These are phyloP conservation scores for Eidolon dupreanum DNA, from an alignment of 2,797 vertebrate species.

Conservation along the genomic window DNA sequence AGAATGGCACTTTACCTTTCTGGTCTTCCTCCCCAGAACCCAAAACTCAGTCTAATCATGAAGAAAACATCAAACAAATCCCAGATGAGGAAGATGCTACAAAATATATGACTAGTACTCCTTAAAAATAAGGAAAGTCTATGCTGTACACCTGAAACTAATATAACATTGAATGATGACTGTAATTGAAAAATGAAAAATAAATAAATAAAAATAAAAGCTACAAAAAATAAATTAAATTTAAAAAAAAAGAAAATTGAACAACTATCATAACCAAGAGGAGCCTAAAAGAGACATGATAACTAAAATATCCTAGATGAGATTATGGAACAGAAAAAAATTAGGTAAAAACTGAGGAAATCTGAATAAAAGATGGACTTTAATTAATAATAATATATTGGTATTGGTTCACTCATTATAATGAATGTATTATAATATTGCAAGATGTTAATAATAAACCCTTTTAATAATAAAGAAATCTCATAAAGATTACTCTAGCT, in stretches of 20 bases:
- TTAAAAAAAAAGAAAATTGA: background rate
- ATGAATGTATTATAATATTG: background rate
- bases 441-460: background rate
- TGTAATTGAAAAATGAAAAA: too few relatives aligned
- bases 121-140: background rate
- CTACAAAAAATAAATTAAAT: too few relatives aligned
- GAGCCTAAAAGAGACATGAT: background rate
- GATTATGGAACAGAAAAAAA: background rate
- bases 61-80: background rate
- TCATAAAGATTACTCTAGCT: background rate
- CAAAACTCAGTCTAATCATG: background rate
- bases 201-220: too few relatives aligned
- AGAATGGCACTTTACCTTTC: background rate
- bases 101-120: background rate
- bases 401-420: background rate
- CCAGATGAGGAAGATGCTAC: background rate
- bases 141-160: too few relatives aligned
- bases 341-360: background rate
- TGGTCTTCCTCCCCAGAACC: background rate
- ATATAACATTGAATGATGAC: too few relatives aligned
- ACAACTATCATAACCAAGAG: background rate
- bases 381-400: background rate
- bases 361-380: background rate
- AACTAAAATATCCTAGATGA: background rate
- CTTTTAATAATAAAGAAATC: background rate